Conservation (phyloP, 2,888 invertebrate species). For the Drosophila mettleri region DNA sequence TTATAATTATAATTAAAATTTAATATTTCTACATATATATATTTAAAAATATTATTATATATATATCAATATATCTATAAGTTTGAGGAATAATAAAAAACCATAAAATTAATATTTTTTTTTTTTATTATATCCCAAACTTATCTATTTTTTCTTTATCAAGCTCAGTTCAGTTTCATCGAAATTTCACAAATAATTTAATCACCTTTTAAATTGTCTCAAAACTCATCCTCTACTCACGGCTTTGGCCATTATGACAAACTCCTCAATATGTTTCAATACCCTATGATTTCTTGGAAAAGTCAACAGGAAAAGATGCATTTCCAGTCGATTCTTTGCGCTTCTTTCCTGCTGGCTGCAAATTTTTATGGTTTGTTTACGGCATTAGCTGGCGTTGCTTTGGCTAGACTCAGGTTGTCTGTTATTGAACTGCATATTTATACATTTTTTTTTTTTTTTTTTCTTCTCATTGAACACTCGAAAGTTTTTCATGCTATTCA, state of each 20-base stretch:
- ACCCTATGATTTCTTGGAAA: not conserved
- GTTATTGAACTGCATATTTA: slow-evolving; percentile 19
- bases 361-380: slow-evolving; percentile 39
- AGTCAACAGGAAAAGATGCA: not conserved
- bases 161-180: too few relatives aligned
- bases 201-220: not conserved
- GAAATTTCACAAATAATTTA: too few relatives aligned
- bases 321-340: not conserved
- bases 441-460: slow-evolving; percentile 13
- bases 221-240: not conserved
- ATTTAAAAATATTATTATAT: too few relatives aligned
- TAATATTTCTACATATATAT: too few relatives aligned
- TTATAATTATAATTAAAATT: too few relatives aligned
- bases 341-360: slow-evolving; percentile 4
- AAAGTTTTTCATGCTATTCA: slow-evolving; percentile 19
- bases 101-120: too few relatives aligned
- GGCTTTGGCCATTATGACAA: not conserved
- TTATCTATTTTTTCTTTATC: too few relatives aligned
- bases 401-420: slow-evolving; percentile 15
- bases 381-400: slow-evolving; percentile 12
- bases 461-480: not conserved
- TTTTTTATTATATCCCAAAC: too few relatives aligned
- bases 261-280: not conserved
- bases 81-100: too few relatives aligned
- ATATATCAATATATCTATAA: too few relatives aligned